Evolutionary conservation across 1,140 invertebrate species (phyloP).

Genomic region (Aphidius gifuensis): DNA sequence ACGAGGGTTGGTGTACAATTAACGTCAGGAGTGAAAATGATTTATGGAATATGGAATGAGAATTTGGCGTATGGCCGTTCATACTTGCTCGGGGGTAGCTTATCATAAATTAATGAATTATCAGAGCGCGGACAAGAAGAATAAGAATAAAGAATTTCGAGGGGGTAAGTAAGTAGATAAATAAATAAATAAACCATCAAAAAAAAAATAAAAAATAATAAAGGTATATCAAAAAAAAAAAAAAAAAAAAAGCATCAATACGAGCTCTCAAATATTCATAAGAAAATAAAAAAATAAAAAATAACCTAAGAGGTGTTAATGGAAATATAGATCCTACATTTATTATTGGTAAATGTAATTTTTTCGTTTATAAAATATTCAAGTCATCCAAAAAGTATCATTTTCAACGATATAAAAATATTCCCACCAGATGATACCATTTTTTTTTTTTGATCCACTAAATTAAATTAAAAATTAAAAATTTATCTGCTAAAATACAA

Average conservation of each 20-base stretch:
- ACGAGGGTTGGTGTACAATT: slow-evolving; percentile 45
- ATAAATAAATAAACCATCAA: background rate
- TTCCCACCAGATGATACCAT: too few relatives aligned
- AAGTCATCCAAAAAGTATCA: slow-evolving; percentile 12
- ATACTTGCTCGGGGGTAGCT: slow-evolving; percentile 30
- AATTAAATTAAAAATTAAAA: too few relatives aligned
- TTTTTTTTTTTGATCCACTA: too few relatives aligned
- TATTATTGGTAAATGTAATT: slow-evolving; percentile 21
- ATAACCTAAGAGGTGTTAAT: slow-evolving; percentile 15
- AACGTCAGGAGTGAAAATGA: slow-evolving; percentile 45
- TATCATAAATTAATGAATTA: slow-evolving; percentile 50
- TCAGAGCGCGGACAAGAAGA: slow-evolving; percentile 28
- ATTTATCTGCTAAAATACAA: too few relatives aligned
- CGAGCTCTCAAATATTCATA: slow-evolving; percentile 39
- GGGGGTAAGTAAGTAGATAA: slow-evolving; percentile 6
- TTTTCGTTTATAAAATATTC: slow-evolving; percentile 19
- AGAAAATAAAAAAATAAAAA: slow-evolving; percentile 9
- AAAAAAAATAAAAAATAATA: too few relatives aligned
- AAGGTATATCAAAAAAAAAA: background rate
- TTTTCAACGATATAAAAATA: background rate
- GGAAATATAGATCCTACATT: slow-evolving; percentile 14
- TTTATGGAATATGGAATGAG: slow-evolving; percentile 32
- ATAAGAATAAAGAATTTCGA: background rate
- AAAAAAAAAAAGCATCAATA: slow-evolving; percentile 32
- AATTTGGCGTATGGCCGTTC: slow-evolving; percentile 26